Conservation (phyloP, 2,113 vertebrate genomes). For the Isichthys henryi region DNA sequence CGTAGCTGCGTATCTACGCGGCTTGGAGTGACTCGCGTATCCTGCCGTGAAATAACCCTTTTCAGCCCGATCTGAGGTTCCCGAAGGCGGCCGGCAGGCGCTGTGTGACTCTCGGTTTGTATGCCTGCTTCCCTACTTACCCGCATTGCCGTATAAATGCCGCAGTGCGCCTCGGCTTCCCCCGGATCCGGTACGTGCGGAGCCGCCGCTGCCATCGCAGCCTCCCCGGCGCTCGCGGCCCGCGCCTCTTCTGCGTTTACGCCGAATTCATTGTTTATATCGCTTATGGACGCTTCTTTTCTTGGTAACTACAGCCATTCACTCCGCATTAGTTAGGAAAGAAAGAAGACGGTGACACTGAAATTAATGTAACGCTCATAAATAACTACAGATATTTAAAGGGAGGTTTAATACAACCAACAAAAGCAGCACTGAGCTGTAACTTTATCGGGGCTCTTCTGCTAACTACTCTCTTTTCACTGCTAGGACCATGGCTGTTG, state of each 20-base stretch:
- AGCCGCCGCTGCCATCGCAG: no score
- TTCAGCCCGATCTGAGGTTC: background rate
- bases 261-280: background rate
- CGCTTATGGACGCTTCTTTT: background rate
- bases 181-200: no score
- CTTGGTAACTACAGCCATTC: background rate
- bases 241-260: background rate
- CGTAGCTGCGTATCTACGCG: background rate
- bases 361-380: background rate
- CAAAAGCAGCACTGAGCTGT: background rate
- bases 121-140: background rate
- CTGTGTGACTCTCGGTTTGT: background rate
- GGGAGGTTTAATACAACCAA: background rate
- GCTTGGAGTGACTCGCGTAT: background rate
- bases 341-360: background rate
- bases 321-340: background rate
- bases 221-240: no score
- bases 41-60: background rate
- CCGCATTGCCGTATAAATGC: background rate
- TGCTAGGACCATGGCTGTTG: slow-evolving; percentile 58
- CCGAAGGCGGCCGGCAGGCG: background rate
- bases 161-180: no score
- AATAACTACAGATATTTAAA: background rate
- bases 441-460: background rate
- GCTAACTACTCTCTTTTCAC: background rate